A percentile compares a stretch with the other conserved stretches of the same genome.
These are phyloP conservation scores for Bilobella aurantiaca DNA, from an alignment of 1,140 invertebrate species.

Conservation along the genomic window DNA sequence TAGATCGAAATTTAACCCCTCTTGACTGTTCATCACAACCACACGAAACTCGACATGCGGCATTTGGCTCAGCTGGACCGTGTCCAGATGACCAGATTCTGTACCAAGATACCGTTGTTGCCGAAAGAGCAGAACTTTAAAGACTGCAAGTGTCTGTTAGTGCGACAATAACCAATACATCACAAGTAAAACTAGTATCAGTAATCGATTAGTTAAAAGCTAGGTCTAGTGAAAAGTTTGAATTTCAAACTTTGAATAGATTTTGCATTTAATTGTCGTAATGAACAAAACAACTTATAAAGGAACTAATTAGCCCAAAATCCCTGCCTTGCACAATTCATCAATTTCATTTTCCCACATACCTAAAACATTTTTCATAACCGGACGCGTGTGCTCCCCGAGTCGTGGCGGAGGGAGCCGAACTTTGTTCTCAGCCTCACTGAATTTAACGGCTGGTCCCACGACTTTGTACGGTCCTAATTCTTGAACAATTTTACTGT, in stretches of 20 bases:
- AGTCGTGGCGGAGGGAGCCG: constrained; percentile 67
- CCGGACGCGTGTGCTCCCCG: constrained; percentile 73
- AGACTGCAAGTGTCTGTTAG: no score
- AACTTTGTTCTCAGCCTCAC: constrained; percentile 55
- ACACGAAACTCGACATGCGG: neutral
- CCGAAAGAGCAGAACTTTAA: no score
- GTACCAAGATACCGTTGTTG: neutral
- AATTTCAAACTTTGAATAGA: no score
- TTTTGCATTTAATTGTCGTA: no score
- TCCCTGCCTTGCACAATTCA: neutral
- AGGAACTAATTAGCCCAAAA: constrained; percentile 10
- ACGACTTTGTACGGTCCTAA: constrained; percentile 63
- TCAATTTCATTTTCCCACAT: constrained; percentile 52
- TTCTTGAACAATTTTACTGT: constrained; percentile 36
- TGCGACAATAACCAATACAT: no score
- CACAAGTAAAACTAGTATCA: no score
- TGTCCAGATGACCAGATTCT: constrained; percentile 5
- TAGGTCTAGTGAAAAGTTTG: no score
- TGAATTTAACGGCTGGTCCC: constrained; percentile 73
- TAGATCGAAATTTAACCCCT: constrained; percentile 19
- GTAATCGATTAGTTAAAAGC: no score
- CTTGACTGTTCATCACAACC: constrained; percentile 22
- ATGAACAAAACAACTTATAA: no score
- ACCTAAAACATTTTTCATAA: constrained; percentile 60
- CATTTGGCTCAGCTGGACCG: neutral